Evolutionary conservation across 2,888 invertebrate species (phyloP).

Genomic region (Rhimphoctona megacephalus): DNA sequence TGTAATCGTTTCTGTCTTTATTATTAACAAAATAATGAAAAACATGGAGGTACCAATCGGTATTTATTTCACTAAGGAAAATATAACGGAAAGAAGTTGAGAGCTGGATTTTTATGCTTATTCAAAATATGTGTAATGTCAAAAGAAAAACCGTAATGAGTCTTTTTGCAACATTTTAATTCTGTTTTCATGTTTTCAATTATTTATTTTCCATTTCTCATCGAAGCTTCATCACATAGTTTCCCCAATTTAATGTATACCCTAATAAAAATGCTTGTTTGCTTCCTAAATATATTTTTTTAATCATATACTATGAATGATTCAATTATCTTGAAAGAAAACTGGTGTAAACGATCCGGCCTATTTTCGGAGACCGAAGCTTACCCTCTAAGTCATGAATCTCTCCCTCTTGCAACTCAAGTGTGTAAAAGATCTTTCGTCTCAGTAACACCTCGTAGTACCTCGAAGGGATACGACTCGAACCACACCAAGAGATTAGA

Average conservation of each 20-base stretch:
- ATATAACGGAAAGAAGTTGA: too few relatives aligned
- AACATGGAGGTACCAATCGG: too few relatives aligned
- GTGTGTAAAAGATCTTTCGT: slow-evolving; percentile 62
- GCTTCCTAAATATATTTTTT: background rate
- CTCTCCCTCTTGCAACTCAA: slow-evolving; percentile 53
- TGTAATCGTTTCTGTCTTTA: too few relatives aligned
- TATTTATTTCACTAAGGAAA: too few relatives aligned
- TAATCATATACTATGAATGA: background rate
- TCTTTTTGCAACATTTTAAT: too few relatives aligned
- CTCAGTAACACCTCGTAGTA: slow-evolving; percentile 47
- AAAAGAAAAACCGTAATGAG: too few relatives aligned
- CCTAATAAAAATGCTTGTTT: background rate
- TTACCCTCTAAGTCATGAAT: slow-evolving; percentile 68
- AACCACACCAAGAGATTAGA: slow-evolving; percentile 56
- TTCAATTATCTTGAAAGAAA: background rate
- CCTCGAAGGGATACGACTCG: slow-evolving; percentile 40
- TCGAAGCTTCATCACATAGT: background rate
- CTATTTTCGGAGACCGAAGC: slow-evolving; percentile 68
- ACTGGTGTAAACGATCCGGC: slow-evolving; percentile 38
- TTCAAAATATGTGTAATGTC: too few relatives aligned
- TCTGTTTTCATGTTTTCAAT: too few relatives aligned
- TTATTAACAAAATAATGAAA: too few relatives aligned
- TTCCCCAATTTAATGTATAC: background rate
- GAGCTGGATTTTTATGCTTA: too few relatives aligned
- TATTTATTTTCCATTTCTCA: background rate